Percentiles rank a stretch among this genome's conserved stretches.
Conservation (phyloP, 2,113 vertebrate genomes). For the Hippocampus barbouri region DNA sequence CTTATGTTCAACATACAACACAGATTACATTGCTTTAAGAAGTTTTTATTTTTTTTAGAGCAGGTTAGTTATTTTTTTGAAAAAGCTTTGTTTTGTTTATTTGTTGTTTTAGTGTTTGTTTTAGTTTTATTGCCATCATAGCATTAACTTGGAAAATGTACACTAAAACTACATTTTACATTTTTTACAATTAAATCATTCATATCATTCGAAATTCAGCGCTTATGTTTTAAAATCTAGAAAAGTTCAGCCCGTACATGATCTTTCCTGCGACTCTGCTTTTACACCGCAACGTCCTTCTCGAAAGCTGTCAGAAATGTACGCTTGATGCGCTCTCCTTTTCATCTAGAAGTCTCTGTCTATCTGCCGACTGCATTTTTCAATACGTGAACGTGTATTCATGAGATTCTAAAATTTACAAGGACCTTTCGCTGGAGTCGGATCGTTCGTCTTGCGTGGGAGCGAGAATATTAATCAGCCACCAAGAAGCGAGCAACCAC, state of each 20-base stretch:
- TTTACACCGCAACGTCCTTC: background rate
- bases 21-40: too few relatives aligned
- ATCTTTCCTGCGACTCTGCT: background rate
- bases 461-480: constrained; percentile 8
- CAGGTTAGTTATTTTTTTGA: background rate
- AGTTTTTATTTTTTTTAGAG: background rate
- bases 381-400: constrained; percentile 5
- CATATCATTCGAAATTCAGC: too few relatives aligned
- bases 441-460: constrained; percentile 4
- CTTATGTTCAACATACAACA: too few relatives aligned
- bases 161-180: too few relatives aligned
- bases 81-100: too few relatives aligned
- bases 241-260: background rate
- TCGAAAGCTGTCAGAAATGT: background rate
- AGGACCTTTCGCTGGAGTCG: constrained; percentile 2
- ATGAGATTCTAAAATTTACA: constrained; percentile 7
- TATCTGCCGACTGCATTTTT: background rate
- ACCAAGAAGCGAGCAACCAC: background rate
- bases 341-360: constrained; percentile 1
- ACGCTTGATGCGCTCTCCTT: background rate
- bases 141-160: too few relatives aligned
- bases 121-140: too few relatives aligned
- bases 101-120: too few relatives aligned
- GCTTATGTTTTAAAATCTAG: too few relatives aligned
- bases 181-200: too few relatives aligned